Base-by-base conservation (phyloP, 1,140 invertebrate species). In the Musca domestica region DNA sequence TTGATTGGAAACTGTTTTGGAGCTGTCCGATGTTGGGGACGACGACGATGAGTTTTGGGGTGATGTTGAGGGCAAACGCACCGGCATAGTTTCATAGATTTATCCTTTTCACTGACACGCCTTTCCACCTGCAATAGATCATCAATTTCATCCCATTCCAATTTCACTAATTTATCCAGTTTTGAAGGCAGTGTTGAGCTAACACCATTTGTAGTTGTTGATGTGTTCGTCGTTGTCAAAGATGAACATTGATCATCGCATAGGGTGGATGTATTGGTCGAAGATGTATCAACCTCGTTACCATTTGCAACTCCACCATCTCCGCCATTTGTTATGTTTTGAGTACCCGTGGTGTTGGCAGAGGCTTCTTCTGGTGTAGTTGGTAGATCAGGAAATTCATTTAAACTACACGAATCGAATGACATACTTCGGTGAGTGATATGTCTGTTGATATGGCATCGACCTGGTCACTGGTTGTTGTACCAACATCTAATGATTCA, bases 71-170 rank as follows among this genome's bases (percentile, higher is more conserved):
- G 86, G 85, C 51, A 90, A 74, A 75, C 84, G 85, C n/a, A 86
- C 83, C 0, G 89, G 90, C 87, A 91, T 89, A 2, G 90, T 91
- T 82, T 88, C 88, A 78, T 90, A 91, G 14, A 88, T 74, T 91
- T 90, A 52, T 88, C 86, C 64, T 84, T 83, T 48, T 89, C 86
- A 67, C 88, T 87, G 23, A 88, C 78, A 71, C 87, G 86, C n/a
- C 88, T 83, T 74, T 90, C 89, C 1, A 89, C 85, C 81, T 89
- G 88, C 61, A 90, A 77, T 7, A 91, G 73, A 70, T 91, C 88
- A 76, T 90, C 89, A 17, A 90, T 77, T 72, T 91, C 89, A 76
- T 91, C 89, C 88, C 89, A 89, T 23, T 80, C 77, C 1, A 80
- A 63, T 34, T 73, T 90, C 82, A 85, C 85, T 69, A 90, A 87